These are phyloP conservation scores for Acleris holmiana DNA, from an alignment of 2,888 invertebrate species.

Conservation along the genomic window DNA sequence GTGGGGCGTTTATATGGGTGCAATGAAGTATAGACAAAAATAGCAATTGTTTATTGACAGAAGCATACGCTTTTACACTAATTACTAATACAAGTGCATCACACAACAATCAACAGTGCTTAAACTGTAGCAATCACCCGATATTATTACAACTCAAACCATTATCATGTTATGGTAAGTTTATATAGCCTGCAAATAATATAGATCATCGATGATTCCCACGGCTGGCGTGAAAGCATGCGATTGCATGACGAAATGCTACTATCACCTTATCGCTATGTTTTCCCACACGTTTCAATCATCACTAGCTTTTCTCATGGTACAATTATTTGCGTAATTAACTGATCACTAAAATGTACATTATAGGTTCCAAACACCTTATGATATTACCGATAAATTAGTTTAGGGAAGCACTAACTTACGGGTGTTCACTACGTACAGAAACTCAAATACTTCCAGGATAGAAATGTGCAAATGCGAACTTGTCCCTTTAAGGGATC, in stretches of 20 bases:
- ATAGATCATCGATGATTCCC: conserved; percentile 67
- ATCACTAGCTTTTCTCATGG: conserved; percentile 51
- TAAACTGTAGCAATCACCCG: not conserved
- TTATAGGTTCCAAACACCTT: no score
- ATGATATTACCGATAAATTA: conserved; percentile 14
- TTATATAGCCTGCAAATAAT: conserved; percentile 53
- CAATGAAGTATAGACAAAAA: no score
- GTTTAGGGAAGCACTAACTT: not conserved
- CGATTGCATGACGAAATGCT: conserved; percentile 60
- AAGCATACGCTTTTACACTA: no score
- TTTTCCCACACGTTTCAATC: conserved; percentile 66
- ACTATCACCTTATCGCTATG: conserved; percentile 66
- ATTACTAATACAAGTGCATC: no score
- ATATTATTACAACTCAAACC: conserved; percentile 30
- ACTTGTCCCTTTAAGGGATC: no score
- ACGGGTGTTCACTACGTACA: no score
- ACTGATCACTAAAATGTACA: conserved; percentile 46
- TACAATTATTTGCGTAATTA: conserved; percentile 57
- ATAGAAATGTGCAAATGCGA: no score
- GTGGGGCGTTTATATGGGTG: no score
- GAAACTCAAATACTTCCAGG: no score
- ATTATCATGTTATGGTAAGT: conserved; percentile 51
- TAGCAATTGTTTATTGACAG: no score
- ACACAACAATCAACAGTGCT: no score
- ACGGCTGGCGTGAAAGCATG: conserved; percentile 70